Base-by-base conservation (phyloP, 1,140 invertebrate genomes). In the Pteromalus puparum region DNA sequence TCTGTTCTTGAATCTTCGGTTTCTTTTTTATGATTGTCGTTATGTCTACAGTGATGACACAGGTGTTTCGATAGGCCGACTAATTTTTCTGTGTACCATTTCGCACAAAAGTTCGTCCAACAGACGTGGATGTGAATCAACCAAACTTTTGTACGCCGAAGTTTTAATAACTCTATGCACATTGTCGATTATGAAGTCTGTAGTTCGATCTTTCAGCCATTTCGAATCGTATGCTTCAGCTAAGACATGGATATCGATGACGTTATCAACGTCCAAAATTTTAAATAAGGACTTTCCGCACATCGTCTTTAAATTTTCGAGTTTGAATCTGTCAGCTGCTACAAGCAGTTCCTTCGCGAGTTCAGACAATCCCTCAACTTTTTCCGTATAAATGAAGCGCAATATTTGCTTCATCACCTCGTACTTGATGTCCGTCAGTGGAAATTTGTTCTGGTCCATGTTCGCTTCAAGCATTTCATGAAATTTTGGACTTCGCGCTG, bases 361-460 rank as follows among this genome's bases (percentile, higher is more conserved):
- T 38, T 38, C 34, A 12, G 0, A 9, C 4, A 74, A 18, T 21
- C 38, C 2, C 0, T 30, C 7, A 21, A 38, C 72, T 28, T 38
- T 74, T 5, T 74, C 30, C 15, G 72, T 74, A 34, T 74, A 74
- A 18, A 42, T 42, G 21, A 34, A 74, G 13, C 34, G 72, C 7
- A 74, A 21, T 2, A 74, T 24, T 42, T 74, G 26, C 21, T 74
- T n/a, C 72, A 74, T 74, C 13, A 74, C 72, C 42, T 74, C 34
- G 34, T 61, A 30, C 10, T 70, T 70, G 0, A n/a, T 5, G 5
- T n/a, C 53, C 3, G 0, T n/a, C 53, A 61, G 24, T 28, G 7
- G 15, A 1, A 70, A 28, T 70, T 28, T 12, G 24, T 26, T 70
- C 10, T 13, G 10, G 1, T 70, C 26, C 2, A 1, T 26, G 15